A percentile compares a stretch with the other conserved stretches of the same genome.
phyloP scores from a whole-genome alignment of 2,113 vertebrate genomes.

The Cephalopholis sonnerati region DNA sequence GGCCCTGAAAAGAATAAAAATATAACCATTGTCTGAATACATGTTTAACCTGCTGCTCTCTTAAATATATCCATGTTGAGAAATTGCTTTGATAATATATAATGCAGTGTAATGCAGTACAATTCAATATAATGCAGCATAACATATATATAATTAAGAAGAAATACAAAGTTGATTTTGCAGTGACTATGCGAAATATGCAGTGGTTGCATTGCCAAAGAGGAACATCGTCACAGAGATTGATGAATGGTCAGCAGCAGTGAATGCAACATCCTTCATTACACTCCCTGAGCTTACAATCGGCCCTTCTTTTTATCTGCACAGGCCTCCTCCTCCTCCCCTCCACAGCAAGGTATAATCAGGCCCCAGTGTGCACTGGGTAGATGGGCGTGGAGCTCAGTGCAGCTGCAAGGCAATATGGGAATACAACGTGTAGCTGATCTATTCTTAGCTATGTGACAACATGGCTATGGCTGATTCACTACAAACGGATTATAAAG shows the following conservation, averaged over 20 bases:
- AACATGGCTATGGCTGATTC: conserved; percentile 60
- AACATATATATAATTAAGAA: background rate
- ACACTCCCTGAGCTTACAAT: conserved; percentile 2
- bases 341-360: conserved; percentile 40
- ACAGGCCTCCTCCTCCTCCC: conserved; percentile 22
- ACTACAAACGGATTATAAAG: conserved; percentile 32
- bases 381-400: conserved; percentile 65
- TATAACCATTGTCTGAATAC: background rate
- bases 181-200: background rate
- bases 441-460: conserved; percentile 78
- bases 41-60: background rate
- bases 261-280: conserved; percentile 17
- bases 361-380: conserved; percentile 56
- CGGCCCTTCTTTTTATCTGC: conserved; percentile 31
- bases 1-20: background rate
- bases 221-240: background rate
- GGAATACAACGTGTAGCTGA: conserved; percentile 63
- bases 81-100: background rate
- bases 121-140: background rate
- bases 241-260: background rate
- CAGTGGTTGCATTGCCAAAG: background rate
- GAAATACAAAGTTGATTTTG: background rate
- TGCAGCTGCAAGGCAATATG: conserved; percentile 64
- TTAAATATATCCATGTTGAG: background rate
- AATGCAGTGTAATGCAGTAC: too few species aligned